Conservation (phyloP, 2,797 vertebrate genomes). For the Danio tinwini region DNA sequence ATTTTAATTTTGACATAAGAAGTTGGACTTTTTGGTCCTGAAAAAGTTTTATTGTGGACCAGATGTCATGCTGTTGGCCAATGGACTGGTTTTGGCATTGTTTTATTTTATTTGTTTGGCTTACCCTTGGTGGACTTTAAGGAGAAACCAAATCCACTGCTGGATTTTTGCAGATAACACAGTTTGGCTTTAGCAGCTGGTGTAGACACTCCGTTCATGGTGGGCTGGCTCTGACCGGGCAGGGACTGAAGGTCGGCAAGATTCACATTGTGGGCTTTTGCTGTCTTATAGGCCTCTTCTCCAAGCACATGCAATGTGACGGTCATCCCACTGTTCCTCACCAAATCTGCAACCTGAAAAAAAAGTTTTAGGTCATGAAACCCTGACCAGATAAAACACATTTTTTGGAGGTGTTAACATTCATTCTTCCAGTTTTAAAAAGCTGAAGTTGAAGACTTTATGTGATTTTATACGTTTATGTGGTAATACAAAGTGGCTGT, state of each 20-base stretch:
- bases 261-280: constrained; percentile 76
- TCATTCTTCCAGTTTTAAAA: no score
- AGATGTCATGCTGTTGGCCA: not conserved
- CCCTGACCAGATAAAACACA: no score
- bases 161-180: constrained; percentile 87
- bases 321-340: constrained; percentile 81
- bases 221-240: constrained; percentile 50
- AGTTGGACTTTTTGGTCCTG: not conserved
- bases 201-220: constrained; percentile 67
- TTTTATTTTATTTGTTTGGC: constrained; percentile 34
- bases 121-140: constrained; percentile 84
- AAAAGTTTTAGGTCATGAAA: not conserved
- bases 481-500: no score
- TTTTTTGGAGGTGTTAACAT: no score
- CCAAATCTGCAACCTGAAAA: constrained; percentile 86
- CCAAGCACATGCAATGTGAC: constrained; percentile 86
- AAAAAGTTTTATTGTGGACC: not conserved
- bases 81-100: not conserved
- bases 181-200: constrained; percentile 78
- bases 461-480: no score
- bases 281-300: constrained; percentile 81
- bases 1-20: no score
- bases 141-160: constrained; percentile 85
- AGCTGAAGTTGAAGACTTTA: no score
- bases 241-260: constrained; percentile 69